Evolutionary conservation across 2,113 vertebrate species (phyloP), one percentile per base, ranked within the genome.

Genomic region (Halcyon senegalensis): DNA sequence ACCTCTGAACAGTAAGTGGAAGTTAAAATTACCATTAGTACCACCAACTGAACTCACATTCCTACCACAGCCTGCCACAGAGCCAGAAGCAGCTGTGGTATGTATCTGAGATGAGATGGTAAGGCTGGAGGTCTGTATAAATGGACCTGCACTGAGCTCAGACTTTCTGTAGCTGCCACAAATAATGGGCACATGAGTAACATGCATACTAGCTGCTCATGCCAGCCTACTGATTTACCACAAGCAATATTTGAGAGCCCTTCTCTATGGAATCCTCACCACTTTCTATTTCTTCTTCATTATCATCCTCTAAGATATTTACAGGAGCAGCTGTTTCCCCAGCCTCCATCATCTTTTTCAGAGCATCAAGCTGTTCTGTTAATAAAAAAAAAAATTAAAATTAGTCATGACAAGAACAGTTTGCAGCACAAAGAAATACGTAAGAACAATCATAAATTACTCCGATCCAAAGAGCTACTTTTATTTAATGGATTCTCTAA

Each of bases 341-440:
- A 43, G 99, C 99, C 92, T 99, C 99, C 99, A 99, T 99, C 98
- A 99, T 98, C 90, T 99, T 99, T 97, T 99, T 99, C 96, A 99
- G 98, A 58, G 99, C 98, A 94, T 99, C 99, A 7, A 99, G 98
- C 96, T 99, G 99, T 92, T 99, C 99, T 99, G 97, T 98, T 91
- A 85, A 62, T 70, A 78, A 70, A 82, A 97, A 82, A 93, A 84
- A 97, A 27, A 91, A 86, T 92, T 58, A 79, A 43, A 70, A 62
- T 93, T 84, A 93, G 30, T 48, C 8, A 4, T 13, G 50, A 58
- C 53, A 64, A 2, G 4, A 95, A 41, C 33, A 46, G 51, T 41
- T 33, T 35, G 39, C 30, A 90, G 59, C 24, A 90, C 41, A 50
- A 70, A 62, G 19, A 87, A 90, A 94, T 44, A 74, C n/a, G 72